Base-by-base conservation (phyloP, 2,113 vertebrate species). In the Notarius quadriscutis region DNA sequence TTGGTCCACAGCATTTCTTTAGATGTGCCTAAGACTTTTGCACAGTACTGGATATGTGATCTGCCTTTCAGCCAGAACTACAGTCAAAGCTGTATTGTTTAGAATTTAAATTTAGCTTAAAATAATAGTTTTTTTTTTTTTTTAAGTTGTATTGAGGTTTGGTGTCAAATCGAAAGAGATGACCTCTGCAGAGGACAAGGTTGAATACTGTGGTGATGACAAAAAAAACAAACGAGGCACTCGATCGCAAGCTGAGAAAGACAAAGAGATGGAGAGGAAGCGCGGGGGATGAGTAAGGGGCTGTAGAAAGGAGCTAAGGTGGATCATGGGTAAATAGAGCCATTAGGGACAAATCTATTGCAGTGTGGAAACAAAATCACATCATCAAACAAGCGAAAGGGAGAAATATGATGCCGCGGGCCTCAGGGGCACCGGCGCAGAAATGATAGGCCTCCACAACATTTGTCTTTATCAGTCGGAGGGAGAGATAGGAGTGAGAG, bases 291-390 rank as follows among this genome's bases (percentile, higher is more conserved):
- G 87, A 87, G 81, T 85, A 85, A 82, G 80, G 74, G 83, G 25
- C 72, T 75, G 7, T 63, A 55, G 87, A 84, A 62, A 89, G 88
- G 89, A 87, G 82, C 72, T 80, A 65, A 84, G 83, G 87, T 86
- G 91, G 91, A 88, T 91, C 92, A 91, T 92, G 93, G 94, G 95
- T 95, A 95, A 96, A 95, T 94, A 96, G 94, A 95, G 94, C 94
- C 94, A 94, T 96, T 95, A 95, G 92, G 94, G 94, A 95, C 94
- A 95, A 95, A 96, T 96, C 95, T 96, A 94, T 96, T 94, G 95
- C 93, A 94, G 93, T 94, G 94, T 30, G 94, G 95, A 95, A 95
- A 94, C 94, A 95, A 95, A 96, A 96, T 95, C 95, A 96, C 94
- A 95, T 94, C 95, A 95, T 96, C 94, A 96, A 95, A 95, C 94